phyloP scores from a whole-genome alignment of 37 sponge, comb jelly and placozoan species.

The Ianthella basta region DNA sequence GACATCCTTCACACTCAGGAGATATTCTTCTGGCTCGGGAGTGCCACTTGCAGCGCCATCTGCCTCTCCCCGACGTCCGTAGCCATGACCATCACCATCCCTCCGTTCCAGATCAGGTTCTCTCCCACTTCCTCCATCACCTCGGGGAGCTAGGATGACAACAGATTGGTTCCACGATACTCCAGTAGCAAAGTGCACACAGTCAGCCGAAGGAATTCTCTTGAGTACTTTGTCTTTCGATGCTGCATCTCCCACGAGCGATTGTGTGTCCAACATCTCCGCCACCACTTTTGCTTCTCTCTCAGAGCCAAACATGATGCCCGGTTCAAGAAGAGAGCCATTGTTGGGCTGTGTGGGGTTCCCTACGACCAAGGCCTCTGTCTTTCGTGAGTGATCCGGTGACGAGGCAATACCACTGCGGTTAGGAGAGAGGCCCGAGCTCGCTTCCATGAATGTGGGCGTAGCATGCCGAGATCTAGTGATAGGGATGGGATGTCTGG shows the following conservation, averaged over 20 bases:
- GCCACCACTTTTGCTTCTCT: slow-evolving; percentile 78
- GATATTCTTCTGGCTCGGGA: slow-evolving; percentile 61
- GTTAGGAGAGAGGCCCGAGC: not conserved
- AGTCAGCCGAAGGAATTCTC: slow-evolving; percentile 43
- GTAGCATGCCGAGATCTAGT: not conserved
- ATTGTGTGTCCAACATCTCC: slow-evolving; percentile 62
- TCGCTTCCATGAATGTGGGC: not conserved
- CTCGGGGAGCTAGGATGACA: slow-evolving; percentile 68
- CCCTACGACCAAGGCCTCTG: slow-evolving; percentile 71
- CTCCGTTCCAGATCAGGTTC: slow-evolving; percentile 5
- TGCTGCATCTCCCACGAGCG: slow-evolving; percentile 62
- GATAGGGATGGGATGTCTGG: too few relatives aligned
- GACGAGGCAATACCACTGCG: not conserved
- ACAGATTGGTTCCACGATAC: slow-evolving; percentile 84
- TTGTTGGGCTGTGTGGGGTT: slow-evolving; percentile 71
- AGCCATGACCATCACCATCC: slow-evolving; percentile 50
- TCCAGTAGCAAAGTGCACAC: slow-evolving; percentile 73
- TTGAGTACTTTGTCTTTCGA: slow-evolving; percentile 67
- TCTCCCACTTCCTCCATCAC: not conserved
- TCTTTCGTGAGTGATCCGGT: not conserved
- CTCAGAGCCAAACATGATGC: slow-evolving; percentile 76
- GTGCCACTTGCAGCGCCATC: slow-evolving; percentile 53
- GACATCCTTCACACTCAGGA: slow-evolving; percentile 73
- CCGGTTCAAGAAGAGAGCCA: slow-evolving; percentile 58
- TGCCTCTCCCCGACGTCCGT: slow-evolving; percentile 54